Evolutionary conservation across 2,113 vertebrate species (phyloP), one percentile per base, ranked within the genome.

Genomic region (Pterocles burchelli): DNA sequence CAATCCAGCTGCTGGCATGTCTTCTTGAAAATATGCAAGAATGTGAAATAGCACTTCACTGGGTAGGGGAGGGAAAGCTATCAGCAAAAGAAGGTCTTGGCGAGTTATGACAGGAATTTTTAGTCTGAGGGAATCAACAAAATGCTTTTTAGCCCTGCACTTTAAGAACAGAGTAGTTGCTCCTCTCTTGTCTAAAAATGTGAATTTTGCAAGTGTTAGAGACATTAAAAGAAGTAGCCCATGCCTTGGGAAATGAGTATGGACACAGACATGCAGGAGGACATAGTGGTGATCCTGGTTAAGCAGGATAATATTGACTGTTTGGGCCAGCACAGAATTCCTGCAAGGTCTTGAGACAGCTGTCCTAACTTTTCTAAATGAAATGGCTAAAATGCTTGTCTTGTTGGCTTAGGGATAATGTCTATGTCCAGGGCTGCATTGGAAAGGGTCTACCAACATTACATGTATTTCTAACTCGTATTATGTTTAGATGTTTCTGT

Each of bases 51-150:
- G 90, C 59, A 80, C 51, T 88, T 94, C 71, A 11, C 26, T 31
- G 80, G 77, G 49, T 45, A 45, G 88, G 63, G 55, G 88, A 93
- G 68, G 58, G 72, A 75, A 82, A 52, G 88, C 82, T 91, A 29
- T 59, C 1, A 3, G 76, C 95, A 89, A 65, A 77, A 68, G 63
- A 55, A 78, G 73, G 58, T 94, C 89, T 94, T 89, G 49, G 76
- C 20, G 78, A 97, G 96, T 90, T 95, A 97, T 52, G 92, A 86
- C 93, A 71, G 88, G 95, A 95, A 94, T 96, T 94, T 75, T 66
- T 70, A 80, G 91, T 86, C 91, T 54, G 68, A 91, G 86, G 91
- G 92, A 91, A 89, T 88, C 52, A 84, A 67, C 31, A 10, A 81
- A 91, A 89, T 3, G 22, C 51, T 81, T 81, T 46, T 82, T 58